phyloP scores from a whole-genome alignment of 2,888 invertebrate species.

The Chrysolina oricalcia region DNA sequence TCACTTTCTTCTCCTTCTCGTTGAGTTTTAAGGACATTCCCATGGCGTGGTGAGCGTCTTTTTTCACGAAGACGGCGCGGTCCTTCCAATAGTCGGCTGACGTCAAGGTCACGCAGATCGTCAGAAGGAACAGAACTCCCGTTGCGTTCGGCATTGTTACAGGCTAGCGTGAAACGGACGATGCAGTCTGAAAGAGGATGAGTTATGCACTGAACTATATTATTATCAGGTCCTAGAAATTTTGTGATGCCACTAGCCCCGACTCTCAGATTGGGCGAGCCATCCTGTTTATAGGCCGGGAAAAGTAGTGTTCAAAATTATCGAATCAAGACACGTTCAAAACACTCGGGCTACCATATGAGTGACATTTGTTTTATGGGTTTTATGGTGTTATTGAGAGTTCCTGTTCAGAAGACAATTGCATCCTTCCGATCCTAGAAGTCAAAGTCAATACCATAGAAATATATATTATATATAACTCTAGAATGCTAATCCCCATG shows the following conservation, averaged over 20 bases:
- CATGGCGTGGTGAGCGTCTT: slow-evolving; percentile 51
- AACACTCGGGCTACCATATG: no score
- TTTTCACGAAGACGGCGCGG: slow-evolving; percentile 51
- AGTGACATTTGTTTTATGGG: no score
- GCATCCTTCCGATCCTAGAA: no score
- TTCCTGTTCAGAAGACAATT: no score
- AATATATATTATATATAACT: no score
- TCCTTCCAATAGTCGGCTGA: slow-evolving; percentile 56
- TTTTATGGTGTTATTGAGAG: no score
- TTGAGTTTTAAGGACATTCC: slow-evolving; percentile 66
- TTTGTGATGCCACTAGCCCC: not conserved
- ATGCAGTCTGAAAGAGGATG: slow-evolving; percentile 1
- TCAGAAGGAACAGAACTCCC: slow-evolving; percentile 8
- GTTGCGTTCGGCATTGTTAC: not conserved
- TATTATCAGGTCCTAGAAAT: not conserved
- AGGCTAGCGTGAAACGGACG: not conserved
- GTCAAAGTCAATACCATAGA: no score
- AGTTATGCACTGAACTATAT: not conserved
- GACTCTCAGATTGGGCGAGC: not conserved
- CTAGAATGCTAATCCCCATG: no score
- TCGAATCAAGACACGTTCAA: no score
- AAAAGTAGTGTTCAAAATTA: not conserved
- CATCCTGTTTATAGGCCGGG: not conserved
- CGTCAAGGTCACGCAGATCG: not conserved
- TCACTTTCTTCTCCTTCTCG: slow-evolving; percentile 61